Evolutionary conservation across 2,113 vertebrate species (phyloP).

Genomic region (Odontophorus gujanensis): DNA sequence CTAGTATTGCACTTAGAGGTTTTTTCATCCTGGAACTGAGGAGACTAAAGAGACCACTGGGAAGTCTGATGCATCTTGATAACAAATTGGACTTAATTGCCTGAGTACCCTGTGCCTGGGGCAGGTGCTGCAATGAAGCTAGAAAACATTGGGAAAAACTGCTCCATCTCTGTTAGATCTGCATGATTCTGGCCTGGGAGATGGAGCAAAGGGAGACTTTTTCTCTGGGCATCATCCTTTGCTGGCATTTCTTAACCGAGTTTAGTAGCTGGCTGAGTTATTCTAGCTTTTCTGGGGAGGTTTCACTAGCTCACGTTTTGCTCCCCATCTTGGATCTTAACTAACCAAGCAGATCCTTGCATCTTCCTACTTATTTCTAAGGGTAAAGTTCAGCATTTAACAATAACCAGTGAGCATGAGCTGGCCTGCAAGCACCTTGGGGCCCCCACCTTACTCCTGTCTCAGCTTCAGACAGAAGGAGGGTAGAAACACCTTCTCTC

Average conservation of each 20-base stretch:
- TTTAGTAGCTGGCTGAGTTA: constrained; percentile 32
- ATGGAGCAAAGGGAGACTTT: background rate
- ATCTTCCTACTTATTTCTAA: background rate
- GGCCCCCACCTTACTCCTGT: background rate
- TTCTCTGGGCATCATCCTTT: constrained; percentile 34
- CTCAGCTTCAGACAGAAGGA: background rate
- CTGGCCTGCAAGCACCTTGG: background rate
- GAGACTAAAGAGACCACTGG: background rate
- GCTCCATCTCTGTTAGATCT: background rate
- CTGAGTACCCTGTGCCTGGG: constrained; percentile 47
- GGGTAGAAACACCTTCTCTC: background rate
- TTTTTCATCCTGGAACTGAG: background rate
- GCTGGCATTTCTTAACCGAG: constrained; percentile 6
- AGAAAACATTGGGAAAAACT: constrained; percentile 23
- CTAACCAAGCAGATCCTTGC: background rate
- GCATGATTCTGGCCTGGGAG: background rate
- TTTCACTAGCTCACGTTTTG: background rate
- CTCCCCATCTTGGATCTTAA: constrained; percentile 7
- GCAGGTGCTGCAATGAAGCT: constrained; percentile 17
- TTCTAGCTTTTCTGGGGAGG: background rate
- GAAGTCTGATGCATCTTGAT: constrained; percentile 2
- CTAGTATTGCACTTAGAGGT: constrained; percentile 13
- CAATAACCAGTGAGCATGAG: background rate
- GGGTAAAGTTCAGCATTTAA: constrained; percentile 24
- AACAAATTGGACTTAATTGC: constrained; percentile 62